A percentile compares a stretch with the other conserved stretches of the same genome.
phyloP scores from a whole-genome alignment of 2,888 invertebrate genomes.

The Sericinus montela region DNA sequence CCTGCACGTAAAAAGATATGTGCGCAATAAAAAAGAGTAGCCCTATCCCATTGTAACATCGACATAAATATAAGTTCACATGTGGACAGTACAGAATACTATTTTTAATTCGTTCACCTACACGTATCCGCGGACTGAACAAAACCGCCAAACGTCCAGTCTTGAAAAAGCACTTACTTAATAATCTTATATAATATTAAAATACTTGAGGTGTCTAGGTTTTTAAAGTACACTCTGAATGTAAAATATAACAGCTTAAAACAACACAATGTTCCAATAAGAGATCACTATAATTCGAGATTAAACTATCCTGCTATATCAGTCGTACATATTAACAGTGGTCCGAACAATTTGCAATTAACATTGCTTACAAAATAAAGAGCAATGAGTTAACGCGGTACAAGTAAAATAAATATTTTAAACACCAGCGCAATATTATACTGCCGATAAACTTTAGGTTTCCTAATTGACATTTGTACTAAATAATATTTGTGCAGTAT shows the following conservation, averaged over 20 bases:
- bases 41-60: background rate
- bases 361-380: conserved; percentile 9
- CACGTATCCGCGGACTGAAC: background rate
- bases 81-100: background rate
- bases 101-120: background rate
- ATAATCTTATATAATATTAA: background rate
- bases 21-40: too few species aligned
- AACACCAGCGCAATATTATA: too few species aligned
- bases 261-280: background rate
- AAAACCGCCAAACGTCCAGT: background rate
- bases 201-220: conserved; percentile 4
- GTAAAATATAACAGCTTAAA: background rate
- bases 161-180: conserved; percentile 4
- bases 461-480: too few species aligned
- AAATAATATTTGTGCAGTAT: too few species aligned
- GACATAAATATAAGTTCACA: background rate
- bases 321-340: conserved; percentile 5
- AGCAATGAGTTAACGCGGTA: background rate
- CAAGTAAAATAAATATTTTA: too few species aligned
- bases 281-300: conserved; percentile 16
- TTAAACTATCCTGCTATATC: conserved; percentile 1
- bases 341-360: conserved; percentile 5
- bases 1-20: background rate
- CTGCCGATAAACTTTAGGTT: too few species aligned
- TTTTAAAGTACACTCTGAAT: background rate